Percentiles rank a stretch among this genome's conserved stretches.
Evolutionary conservation across 2,113 vertebrate genomes (phyloP).

Genomic region (Tursiops truncatus): DNA sequence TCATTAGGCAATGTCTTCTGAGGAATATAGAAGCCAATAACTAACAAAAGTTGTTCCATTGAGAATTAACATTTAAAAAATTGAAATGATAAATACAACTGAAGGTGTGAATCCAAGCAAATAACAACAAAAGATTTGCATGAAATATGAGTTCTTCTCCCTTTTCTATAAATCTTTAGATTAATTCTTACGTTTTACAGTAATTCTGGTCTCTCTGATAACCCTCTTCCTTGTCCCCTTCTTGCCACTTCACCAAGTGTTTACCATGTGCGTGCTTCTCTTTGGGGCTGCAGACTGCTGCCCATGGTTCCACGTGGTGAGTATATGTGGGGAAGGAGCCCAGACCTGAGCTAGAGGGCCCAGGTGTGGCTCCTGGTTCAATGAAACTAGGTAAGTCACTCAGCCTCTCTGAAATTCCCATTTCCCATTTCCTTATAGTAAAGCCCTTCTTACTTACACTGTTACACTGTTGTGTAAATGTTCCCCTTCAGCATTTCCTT

Average conservation of each 20-base stretch:
- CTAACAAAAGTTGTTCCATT: background rate
- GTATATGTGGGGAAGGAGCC: background rate
- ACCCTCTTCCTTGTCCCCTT: background rate
- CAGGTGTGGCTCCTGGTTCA: background rate
- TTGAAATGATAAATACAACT: background rate
- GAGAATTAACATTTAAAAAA: slow-evolving; percentile 41
- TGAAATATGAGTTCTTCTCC: slow-evolving; percentile 5
- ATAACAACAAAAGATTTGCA: slow-evolving; percentile 26
- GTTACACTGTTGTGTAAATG: background rate
- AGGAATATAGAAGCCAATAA: background rate
- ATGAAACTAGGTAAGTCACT: background rate
- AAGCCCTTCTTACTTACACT: background rate
- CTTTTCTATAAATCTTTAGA: background rate
- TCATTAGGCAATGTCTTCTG: background rate
- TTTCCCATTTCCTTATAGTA: background rate
- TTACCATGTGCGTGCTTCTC: background rate
- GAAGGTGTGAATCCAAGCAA: slow-evolving; percentile 1
- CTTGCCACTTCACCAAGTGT: background rate
- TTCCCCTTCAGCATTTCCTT: background rate
- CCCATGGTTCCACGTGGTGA: background rate
- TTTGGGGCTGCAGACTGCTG: background rate
- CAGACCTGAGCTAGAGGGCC: background rate
- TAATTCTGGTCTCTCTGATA: background rate
- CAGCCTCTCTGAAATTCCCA: background rate
- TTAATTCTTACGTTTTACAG: background rate